These are phyloP conservation scores for Phaethornis superciliosus DNA, from an alignment of 2,113 vertebrate species.

Conservation along the genomic window DNA sequence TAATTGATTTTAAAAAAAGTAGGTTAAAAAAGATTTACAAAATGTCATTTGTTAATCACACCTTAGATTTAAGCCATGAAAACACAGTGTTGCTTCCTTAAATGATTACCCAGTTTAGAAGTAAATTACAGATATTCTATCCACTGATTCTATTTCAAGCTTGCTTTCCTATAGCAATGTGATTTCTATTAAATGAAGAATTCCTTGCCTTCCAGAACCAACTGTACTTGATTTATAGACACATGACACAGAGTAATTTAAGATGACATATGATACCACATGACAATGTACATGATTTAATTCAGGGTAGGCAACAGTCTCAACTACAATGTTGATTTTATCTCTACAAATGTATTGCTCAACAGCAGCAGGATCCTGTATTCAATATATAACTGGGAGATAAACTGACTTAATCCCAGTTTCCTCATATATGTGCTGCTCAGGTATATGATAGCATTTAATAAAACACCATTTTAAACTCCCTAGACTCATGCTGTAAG, in stretches of 20 bases:
- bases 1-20: neutral
- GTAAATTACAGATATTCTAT: neutral
- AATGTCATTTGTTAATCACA: neutral
- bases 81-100: neutral
- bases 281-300: neutral
- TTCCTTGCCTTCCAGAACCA: slow-evolving; percentile 34
- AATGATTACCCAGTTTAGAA: neutral
- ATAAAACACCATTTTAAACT: slow-evolving; percentile 19
- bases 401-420: slow-evolving; percentile 3
- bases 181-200: slow-evolving; percentile 37
- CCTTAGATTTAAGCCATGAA: neutral
- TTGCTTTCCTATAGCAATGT: slow-evolving; percentile 13
- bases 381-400: neutral
- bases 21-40: neutral
- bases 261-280: slow-evolving; percentile 6
- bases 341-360: neutral
- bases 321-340: slow-evolving; percentile 19
- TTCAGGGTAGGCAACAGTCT: neutral
- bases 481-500: neutral
- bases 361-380: slow-evolving; percentile 1
- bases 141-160: neutral
- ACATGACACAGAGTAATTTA: neutral
- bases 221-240: slow-evolving; percentile 37
- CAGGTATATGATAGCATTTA: neutral
- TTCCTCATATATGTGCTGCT: neutral